Base-by-base conservation (phyloP, 2,113 vertebrate genomes). In the Caranx melampygus region DNA sequence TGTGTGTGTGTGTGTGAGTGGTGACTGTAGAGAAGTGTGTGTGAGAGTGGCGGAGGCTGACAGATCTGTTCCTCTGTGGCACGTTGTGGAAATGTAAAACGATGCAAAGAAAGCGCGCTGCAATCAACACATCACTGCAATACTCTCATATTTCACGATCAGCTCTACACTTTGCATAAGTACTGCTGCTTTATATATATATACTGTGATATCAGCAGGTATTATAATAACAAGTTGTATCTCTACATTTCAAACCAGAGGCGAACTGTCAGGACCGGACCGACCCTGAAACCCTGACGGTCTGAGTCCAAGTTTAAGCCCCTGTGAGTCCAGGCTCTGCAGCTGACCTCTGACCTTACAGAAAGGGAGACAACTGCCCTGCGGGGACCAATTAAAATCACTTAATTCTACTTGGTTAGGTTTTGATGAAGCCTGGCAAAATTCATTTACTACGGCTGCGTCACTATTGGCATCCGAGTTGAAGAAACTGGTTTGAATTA, bases 351-450 rank as follows among this genome's bases (percentile, higher is more conserved):
- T 77, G 58, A 69, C 51, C 44, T 45, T 0, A 54, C n/a, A 60
- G 35, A 72, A 61, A 34, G 31, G 10, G 8, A 72, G 63, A 20
- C 44, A 75, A 66, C 1, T 26, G 18, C 5, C 18, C 61, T 14
- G 9, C 40, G 52, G 47, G 49, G 57, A 61, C 31, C 73, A 71
- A 57, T 77, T 58, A 51, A 54, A 78, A 69, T 16, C 26, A 37
- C 16, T 75, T 57, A 31, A 14, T 71, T 69, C 18, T 51, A 14
- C 13, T 67, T 11, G 31, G 63, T 45, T 10, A 16, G 10, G 3
- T n/a, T 40, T 6, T 20, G 57, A 55, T 14, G 34, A 5, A 67
- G 34, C 10, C 45, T 4, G 51, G 2, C 11, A 52, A 52, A n/a
- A n/a, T 51, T 20, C 16, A 51, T 16, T 51, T 20, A 16, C 47